Evolutionary conservation across 2,113 vertebrate genomes (phyloP).

Genomic region (Ahaetulla prasina): DNA sequence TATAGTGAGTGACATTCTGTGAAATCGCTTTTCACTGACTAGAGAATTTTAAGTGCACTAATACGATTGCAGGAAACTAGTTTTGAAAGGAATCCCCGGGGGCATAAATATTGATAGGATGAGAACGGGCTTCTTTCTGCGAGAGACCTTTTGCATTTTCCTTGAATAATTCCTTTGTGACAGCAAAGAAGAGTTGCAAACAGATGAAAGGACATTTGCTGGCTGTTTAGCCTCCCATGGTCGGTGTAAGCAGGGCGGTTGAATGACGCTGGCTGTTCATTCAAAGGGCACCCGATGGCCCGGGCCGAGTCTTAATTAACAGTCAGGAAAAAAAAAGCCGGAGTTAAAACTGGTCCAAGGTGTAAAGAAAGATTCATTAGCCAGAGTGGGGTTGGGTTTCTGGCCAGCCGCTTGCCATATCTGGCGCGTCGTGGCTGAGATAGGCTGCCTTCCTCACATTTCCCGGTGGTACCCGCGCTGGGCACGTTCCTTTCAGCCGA

Average conservation of each 20-base stretch:
- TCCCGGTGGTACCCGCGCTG: conserved; percentile 8
- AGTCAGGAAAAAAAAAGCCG: not conserved
- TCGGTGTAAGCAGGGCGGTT: not conserved
- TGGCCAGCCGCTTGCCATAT: conserved; percentile 31
- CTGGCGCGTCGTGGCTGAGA: not conserved
- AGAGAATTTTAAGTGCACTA: not conserved
- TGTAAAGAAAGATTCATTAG: conserved; percentile 10
- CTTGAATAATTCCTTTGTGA: not conserved
- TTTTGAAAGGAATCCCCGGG: not conserved
- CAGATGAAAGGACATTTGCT: not conserved
- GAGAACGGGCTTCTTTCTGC: not conserved
- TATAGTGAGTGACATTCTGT: not conserved
- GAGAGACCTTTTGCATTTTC: not conserved
- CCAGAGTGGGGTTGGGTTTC: conserved; percentile 19
- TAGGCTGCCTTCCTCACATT: conserved; percentile 1
- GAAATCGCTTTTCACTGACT: not conserved
- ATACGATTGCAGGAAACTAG: not conserved
- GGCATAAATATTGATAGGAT: not conserved
- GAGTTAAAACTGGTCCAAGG: conserved; percentile 14
- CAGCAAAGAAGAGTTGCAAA: not conserved
- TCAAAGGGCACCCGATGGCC: not conserved
- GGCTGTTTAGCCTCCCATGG: not conserved
- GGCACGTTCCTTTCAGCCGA: not conserved
- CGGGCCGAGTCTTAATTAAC: not conserved
- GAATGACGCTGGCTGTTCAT: not conserved